Evolutionary conservation across 1,140 invertebrate genomes (phyloP), one percentile per base, ranked within the genome.

Genomic region (Drosophila mayri): DNA sequence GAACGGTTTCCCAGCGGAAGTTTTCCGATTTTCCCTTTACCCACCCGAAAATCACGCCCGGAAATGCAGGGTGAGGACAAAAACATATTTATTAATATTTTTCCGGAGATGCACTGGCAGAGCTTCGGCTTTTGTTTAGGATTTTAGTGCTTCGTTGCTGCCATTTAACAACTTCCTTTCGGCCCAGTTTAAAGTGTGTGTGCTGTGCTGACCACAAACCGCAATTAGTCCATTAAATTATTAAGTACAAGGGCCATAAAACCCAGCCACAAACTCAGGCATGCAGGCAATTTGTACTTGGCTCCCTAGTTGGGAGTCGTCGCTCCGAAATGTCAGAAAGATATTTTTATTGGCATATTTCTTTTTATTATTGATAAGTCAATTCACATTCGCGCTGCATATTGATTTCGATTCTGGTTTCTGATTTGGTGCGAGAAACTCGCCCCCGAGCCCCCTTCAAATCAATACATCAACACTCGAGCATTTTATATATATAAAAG

Each of bases 161-260:
- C 18, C 60, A 50, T 66, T 74, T 87, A 62, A 76, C 57, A 64
- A 66, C 72, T 86, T 86, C 68, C 64, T 73, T 63, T 54, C 35
- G 58, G 59, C 57, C 67, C 75, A 81, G 68, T 87, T 88, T 73
- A 76, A 88, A 83, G 61, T 68, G 35, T 40, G 74, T 25, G 3
- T 30, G 28, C 28, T 25, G 32, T 30, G 58, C 46, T 76, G 63
- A 67, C 70, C 78, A 66, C 63, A 61, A 79, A 84, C 84, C 84
- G 85, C 84, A 88, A 87, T 90, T 88, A 88, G 85, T 77, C 63
- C 76, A 74, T 68, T 49, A 80, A 88, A 80, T 84, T 71, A 87
- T 74, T 78, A 87, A 88, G 76, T 88, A 84, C 84, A 84, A 74
- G 79, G 81, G 41, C 64, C 54, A 73, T 73, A 72, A 61, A 57